Evolutionary conservation across 92 coral and sea anemone genomes (phyloP).

Genomic region (Desmophyllum pertusum): DNA sequence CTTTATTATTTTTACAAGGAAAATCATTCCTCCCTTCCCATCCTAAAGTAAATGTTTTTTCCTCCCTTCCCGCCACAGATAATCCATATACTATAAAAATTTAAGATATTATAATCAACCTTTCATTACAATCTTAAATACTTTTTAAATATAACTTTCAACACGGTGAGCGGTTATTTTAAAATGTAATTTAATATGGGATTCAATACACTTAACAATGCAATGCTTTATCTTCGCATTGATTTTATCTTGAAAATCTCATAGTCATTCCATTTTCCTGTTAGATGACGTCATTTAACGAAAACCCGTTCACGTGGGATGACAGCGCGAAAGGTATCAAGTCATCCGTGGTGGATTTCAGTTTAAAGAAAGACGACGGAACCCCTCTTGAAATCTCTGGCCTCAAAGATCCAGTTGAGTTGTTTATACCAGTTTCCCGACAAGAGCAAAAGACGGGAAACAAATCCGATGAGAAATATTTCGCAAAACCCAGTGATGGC

Average conservation of each 20-base stretch:
- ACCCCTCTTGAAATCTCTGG: slow-evolving; percentile 53
- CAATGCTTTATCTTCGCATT: no score
- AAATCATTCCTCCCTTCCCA: background rate
- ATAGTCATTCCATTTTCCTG: background rate
- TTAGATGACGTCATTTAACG: slow-evolving; percentile 68
- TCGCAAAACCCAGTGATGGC: slow-evolving; percentile 64
- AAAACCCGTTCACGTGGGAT: slow-evolving; percentile 82
- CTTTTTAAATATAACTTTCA: no score
- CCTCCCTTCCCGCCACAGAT: no score
- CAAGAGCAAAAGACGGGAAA: background rate
- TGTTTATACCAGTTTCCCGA: slow-evolving; percentile 45
- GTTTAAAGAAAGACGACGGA: slow-evolving; percentile 51
- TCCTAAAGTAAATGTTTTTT: no score
- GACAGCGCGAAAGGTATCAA: slow-evolving; percentile 44
- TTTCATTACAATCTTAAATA: no score
- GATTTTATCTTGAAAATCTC: background rate
- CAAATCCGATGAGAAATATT: slow-evolving; percentile 29
- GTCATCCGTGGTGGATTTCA: slow-evolving; percentile 76
- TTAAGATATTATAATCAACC: no score
- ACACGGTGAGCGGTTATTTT: no score
- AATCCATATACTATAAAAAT: no score
- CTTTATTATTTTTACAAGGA: background rate
- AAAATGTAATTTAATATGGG: no score
- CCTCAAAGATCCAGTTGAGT: slow-evolving; percentile 59
- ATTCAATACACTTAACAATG: no score